Percentiles rank a stretch among this genome's conserved stretches.
Evolutionary conservation across 2,797 vertebrate genomes (phyloP).

Genomic region (Peromyscus eremicus): DNA sequence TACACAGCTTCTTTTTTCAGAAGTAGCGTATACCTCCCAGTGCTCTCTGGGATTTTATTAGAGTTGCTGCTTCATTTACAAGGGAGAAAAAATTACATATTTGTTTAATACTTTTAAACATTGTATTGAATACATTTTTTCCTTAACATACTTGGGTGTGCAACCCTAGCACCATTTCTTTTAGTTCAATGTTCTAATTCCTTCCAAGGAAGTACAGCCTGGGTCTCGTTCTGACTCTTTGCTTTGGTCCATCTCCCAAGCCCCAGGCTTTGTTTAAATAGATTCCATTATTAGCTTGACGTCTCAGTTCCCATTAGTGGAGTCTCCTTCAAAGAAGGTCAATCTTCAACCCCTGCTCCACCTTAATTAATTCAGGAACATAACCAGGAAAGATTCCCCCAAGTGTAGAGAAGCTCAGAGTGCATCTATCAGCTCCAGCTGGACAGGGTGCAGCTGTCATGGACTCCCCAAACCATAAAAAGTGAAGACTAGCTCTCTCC

Average conservation of each 20-base stretch:
- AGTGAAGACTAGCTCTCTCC: neutral
- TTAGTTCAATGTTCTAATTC: neutral
- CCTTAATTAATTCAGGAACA: neutral
- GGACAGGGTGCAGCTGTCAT: too few relatives aligned
- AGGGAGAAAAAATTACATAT: neutral
- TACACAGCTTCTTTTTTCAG: neutral
- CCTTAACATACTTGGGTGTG: neutral
- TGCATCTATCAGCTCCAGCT: neutral
- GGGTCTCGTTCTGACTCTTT: neutral
- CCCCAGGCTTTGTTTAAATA: neutral
- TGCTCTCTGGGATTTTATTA: neutral
- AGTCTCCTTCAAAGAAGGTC: neutral
- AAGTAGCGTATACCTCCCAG: neutral
- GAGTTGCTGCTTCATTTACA: slow-evolving; percentile 7
- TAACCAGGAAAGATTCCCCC: neutral
- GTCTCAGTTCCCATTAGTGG: neutral
- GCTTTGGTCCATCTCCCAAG: neutral
- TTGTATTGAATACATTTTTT: neutral
- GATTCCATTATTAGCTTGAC: neutral
- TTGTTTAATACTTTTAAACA: neutral
- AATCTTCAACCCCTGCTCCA: neutral
- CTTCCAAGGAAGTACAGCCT: neutral
- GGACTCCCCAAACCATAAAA: neutral
- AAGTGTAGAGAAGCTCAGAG: neutral
- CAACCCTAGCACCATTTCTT: neutral